Evolutionary conservation across 2,113 vertebrate species (phyloP), one percentile per base, ranked within the genome.

Genomic region (Anthoscopus minutus): DNA sequence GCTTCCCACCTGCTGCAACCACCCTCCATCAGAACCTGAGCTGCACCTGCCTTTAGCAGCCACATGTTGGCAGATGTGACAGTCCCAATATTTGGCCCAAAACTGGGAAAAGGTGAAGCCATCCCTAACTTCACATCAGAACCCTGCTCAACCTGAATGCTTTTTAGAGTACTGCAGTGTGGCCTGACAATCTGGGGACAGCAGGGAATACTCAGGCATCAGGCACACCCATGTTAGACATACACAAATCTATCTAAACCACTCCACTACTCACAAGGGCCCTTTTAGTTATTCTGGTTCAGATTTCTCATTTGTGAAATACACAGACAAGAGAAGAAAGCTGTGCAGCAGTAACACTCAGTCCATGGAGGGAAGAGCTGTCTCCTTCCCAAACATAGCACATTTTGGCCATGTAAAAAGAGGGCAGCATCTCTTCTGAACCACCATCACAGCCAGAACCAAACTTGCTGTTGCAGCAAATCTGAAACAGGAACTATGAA

Each of bases 51-150:
- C 27, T 74, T 51, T 20, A 47, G 30, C 40, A 86, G 35, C 76
- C 58, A 64, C 25, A 2, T 3, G 30, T 7, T 4, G 42, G 61
- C 56, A 82, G 71, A 70, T 22, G 30, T 24, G 35, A 82, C 22
- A 20, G 25, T 56, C 25, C 24, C 76, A 35, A 16, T 0, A 57
- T 22, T 0, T 25, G 47, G 17, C 15, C 24, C 58, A 53, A 5
- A 20, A 44, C 13, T 4, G 10, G 33, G 14, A 13, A 56, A 57
- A 27, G 9, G 7, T 42, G 1, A 1, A 42, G 57, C 31, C 53
- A 48, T 15, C 30, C 17, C n/a, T 11, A 28, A 37, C 2, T 50
- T 48, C 48, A 40, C 6, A 2, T 25, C 15, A 48, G n/a, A 80
- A 24, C 18, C 33, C 50, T 7, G 12, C 28, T 23, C n/a, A 38